Evolutionary conservation across 2,888 invertebrate genomes (phyloP).

Genomic region (Tetanocera ferruginea): DNA sequence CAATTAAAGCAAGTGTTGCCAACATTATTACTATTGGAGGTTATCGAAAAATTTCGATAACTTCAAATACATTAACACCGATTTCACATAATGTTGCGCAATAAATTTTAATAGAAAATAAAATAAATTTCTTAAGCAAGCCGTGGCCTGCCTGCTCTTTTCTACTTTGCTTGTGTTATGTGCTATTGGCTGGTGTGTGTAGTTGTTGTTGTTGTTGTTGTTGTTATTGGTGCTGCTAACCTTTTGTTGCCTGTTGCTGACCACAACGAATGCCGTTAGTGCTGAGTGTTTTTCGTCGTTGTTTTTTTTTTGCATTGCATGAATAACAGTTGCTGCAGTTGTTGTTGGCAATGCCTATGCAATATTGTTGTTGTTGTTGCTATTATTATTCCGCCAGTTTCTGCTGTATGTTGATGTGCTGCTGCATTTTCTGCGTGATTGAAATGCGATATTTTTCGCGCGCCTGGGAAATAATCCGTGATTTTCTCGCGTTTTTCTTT

Average conservation of each 20-base stretch:
- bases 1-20: no score
- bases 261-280: no score
- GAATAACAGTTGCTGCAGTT: not conserved
- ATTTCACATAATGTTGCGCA: not conserved
- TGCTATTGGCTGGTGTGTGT: not conserved
- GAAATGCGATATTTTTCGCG: constrained; percentile 64
- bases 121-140: not conserved
- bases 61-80: no score
- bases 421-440: constrained; percentile 58
- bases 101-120: not conserved
- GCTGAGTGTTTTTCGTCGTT: not conserved
- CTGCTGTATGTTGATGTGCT: constrained; percentile 13
- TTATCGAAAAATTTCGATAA: no score
- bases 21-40: no score
- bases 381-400: no score
- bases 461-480: constrained; percentile 63
- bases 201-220: not conserved
- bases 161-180: no score
- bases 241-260: no score
- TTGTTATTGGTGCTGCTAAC: no score
- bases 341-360: not conserved
- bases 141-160: no score
- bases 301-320: not conserved
- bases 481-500: constrained; percentile 46
- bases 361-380: no score